Evolutionary conservation across 1,140 invertebrate species (phyloP).

Genomic region (Scaptomyza pallida): DNA sequence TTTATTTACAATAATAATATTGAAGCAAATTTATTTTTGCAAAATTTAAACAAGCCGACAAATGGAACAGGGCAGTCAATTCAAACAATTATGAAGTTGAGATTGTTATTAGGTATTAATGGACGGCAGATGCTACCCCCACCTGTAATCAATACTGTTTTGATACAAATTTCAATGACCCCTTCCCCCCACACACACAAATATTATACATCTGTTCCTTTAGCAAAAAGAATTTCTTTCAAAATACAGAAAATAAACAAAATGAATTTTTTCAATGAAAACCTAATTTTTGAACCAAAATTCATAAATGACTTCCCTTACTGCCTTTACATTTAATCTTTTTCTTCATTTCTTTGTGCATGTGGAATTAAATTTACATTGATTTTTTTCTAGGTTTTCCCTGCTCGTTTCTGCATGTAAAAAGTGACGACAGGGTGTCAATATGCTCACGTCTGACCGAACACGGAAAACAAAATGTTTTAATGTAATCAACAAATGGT

Average conservation of each 20-base stretch:
- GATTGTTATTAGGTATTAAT: slow-evolving; percentile 56
- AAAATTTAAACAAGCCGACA: slow-evolving; percentile 5
- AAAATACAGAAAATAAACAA: slow-evolving; percentile 12
- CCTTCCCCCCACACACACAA: slow-evolving; percentile 1
- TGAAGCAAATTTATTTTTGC: slow-evolving; percentile 22
- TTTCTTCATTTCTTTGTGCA: slow-evolving; percentile 20
- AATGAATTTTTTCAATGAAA: slow-evolving; percentile 56
- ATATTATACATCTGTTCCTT: background rate
- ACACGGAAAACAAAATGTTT: too few species aligned
- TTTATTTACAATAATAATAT: slow-evolving; percentile 2
- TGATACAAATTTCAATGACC: slow-evolving; percentile 43
- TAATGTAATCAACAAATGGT: too few species aligned
- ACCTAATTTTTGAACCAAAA: slow-evolving; percentile 54
- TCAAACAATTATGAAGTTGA: slow-evolving; percentile 59
- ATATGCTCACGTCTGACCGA: too few species aligned
- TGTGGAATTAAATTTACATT: slow-evolving; percentile 43
- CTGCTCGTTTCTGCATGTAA: slow-evolving; percentile 13
- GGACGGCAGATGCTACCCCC: slow-evolving; percentile 1
- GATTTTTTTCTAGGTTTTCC: slow-evolving; percentile 18
- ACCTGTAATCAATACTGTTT: slow-evolving; percentile 64
- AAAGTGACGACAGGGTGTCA: too few species aligned
- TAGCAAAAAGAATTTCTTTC: slow-evolving; percentile 34
- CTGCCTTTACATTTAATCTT: background rate
- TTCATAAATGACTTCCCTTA: slow-evolving; percentile 14
- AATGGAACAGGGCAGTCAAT: background rate